phyloP scores from a whole-genome alignment of 2,888 invertebrate genomes.

The Cephus runcator region DNA sequence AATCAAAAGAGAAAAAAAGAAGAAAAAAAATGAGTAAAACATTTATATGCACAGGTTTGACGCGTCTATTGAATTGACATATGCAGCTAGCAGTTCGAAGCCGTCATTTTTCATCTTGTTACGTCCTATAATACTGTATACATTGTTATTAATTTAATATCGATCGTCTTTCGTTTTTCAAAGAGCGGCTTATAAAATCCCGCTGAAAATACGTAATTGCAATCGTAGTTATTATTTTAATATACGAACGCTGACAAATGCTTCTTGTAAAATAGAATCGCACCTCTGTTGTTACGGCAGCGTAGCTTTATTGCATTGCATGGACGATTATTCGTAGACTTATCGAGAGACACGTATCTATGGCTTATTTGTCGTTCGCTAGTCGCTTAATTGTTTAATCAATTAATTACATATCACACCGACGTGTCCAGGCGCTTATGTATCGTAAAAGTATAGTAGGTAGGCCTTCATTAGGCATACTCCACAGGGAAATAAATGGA shows the following conservation, averaged over 20 bases:
- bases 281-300: constrained; percentile 38
- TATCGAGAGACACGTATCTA: constrained; percentile 22
- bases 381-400: constrained; percentile 27
- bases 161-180: constrained; percentile 15
- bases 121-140: constrained; percentile 45
- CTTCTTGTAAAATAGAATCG: constrained; percentile 23
- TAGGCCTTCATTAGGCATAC: constrained; percentile 40
- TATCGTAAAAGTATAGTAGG: constrained; percentile 36
- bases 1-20: neutral
- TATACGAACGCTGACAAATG: constrained; percentile 30
- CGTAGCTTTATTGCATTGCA: constrained; percentile 44
- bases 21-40: neutral
- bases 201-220: neutral
- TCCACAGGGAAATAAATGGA: neutral
- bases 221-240: neutral
- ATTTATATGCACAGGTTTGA: neutral
- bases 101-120: constrained; percentile 22
- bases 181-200: neutral
- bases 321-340: constrained; percentile 12
- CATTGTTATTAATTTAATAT: constrained; percentile 35
- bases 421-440: constrained; percentile 37
- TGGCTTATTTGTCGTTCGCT: constrained; percentile 22
- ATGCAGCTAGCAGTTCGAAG: constrained; percentile 30
- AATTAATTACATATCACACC: constrained; percentile 45
- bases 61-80: neutral